Conservation (phyloP, 1,140 invertebrate species). For the Ceratosolen fusciceps region DNA sequence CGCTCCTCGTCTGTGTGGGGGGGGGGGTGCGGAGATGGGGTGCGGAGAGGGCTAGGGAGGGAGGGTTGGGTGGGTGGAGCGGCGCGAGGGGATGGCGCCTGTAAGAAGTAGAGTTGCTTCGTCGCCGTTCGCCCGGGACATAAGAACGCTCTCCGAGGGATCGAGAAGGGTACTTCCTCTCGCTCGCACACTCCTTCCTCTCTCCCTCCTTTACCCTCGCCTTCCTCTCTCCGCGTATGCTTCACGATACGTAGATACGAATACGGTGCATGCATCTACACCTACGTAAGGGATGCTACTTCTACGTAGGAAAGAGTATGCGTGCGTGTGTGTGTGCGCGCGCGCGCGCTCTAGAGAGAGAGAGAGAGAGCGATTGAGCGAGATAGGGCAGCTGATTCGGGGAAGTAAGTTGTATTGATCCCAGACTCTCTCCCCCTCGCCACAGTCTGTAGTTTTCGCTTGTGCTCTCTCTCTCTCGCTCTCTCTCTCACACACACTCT, state of each 20-base stretch:
- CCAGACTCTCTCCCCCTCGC: constrained; percentile 57
- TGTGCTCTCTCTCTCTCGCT: not conserved
- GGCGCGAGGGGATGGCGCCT: constrained; percentile 15
- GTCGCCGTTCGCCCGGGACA: constrained; percentile 66
- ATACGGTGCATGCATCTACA: not conserved
- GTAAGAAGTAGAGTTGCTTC: constrained; percentile 67
- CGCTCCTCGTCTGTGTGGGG: not conserved
- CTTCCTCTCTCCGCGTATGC: not conserved
- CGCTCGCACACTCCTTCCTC: not conserved
- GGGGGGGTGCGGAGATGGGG: not conserved
- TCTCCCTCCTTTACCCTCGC: not conserved
- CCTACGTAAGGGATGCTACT: not conserved
- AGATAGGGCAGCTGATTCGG: constrained; percentile 60
- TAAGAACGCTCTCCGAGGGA: constrained; percentile 66
- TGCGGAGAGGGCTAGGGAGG: not conserved
- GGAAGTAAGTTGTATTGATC: constrained; percentile 74
- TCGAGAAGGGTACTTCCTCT: not conserved
- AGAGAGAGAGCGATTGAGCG: constrained; percentile 55
- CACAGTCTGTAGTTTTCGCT: too few species aligned
- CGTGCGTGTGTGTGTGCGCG: too few species aligned
- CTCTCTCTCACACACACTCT: not conserved
- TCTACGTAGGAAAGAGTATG: not conserved
- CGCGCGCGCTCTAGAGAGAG: too few species aligned
- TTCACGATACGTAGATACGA: not conserved
- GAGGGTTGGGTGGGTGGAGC: not conserved